A percentile compares a stretch with the other conserved stretches of the same genome.
Conservation (phyloP, 2,113 vertebrate species). For the Coracopsis vasa region DNA sequence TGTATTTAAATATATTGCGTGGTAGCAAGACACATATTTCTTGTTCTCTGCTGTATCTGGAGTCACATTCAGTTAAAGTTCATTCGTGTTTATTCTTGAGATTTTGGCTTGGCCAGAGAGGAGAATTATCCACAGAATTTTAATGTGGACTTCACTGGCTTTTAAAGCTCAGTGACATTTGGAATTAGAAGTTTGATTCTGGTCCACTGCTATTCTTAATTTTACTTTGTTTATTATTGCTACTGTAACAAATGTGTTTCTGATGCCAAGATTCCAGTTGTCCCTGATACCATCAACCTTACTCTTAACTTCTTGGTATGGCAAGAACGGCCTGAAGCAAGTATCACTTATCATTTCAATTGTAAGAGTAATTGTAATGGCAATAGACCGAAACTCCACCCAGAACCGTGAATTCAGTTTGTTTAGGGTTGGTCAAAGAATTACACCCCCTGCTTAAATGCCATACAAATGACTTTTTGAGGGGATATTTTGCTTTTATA, state of each 20-base stretch:
- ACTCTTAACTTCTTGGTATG: neutral
- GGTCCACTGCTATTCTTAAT: neutral
- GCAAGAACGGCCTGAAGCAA: neutral
- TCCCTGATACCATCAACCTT: neutral
- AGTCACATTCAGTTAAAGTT: neutral
- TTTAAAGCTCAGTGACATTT: constrained; percentile 26
- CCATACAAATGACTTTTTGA: neutral
- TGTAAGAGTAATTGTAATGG: neutral
- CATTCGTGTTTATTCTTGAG: neutral
- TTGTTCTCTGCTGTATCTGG: neutral
- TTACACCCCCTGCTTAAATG: neutral
- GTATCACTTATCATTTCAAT: neutral
- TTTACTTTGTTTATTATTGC: neutral
- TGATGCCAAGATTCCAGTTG: neutral
- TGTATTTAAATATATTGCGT: neutral
- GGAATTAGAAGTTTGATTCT: neutral
- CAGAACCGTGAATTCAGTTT: neutral
- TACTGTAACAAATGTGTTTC: neutral
- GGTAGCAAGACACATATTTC: neutral
- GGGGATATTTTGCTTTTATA: neutral
- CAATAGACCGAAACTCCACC: neutral
- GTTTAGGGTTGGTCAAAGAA: neutral
- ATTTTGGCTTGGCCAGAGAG: neutral
- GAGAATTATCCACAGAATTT: neutral
- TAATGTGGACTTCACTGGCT: neutral